phyloP scores from a whole-genome alignment of 1,140 invertebrate species.

The Pachyrhynchus sulphureomaculatus region DNA sequence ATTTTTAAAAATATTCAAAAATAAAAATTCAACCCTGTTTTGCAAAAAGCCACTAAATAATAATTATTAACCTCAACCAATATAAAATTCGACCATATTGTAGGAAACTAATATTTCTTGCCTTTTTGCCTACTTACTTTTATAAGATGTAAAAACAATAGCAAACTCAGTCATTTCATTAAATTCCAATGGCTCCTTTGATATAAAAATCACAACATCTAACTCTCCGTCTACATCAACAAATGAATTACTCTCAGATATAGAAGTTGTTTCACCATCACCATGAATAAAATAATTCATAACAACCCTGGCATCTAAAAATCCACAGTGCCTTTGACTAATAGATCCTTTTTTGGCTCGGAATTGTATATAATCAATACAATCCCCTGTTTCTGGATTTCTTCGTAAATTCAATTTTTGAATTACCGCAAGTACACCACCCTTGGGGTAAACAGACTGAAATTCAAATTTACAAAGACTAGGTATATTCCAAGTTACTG shows the following conservation, averaged over 20 bases:
- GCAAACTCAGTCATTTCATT: slow-evolving; percentile 3
- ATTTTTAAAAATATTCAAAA: no score
- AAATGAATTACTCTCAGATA: not conserved
- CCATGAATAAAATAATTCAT: not conserved
- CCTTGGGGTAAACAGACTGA: not conserved
- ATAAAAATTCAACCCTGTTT: no score
- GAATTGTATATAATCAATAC: slow-evolving; percentile 12
- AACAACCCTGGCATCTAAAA: not conserved
- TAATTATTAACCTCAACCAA: no score
- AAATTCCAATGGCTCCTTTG: not conserved
- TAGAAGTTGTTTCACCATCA: not conserved
- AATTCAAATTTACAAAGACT: slow-evolving; percentile 10
- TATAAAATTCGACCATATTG: no score
- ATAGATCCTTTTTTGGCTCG: not conserved
- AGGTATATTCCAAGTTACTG: not conserved
- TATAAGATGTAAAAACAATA: slow-evolving; percentile 16
- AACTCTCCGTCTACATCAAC: slow-evolving; percentile 5
- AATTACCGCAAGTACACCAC: slow-evolving; percentile 16
- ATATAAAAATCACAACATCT: slow-evolving; percentile 10
- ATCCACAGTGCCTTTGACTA: not conserved
- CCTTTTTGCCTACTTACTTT: not conserved
- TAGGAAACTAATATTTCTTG: not conserved
- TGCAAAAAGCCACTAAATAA: no score
- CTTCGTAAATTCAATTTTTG: slow-evolving; percentile 6
- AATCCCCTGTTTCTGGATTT: not conserved